Percentiles rank a stretch among this genome's conserved stretches.
Evolutionary conservation across 2,888 invertebrate genomes (phyloP).

Genomic region (Eupeodes luniger): DNA sequence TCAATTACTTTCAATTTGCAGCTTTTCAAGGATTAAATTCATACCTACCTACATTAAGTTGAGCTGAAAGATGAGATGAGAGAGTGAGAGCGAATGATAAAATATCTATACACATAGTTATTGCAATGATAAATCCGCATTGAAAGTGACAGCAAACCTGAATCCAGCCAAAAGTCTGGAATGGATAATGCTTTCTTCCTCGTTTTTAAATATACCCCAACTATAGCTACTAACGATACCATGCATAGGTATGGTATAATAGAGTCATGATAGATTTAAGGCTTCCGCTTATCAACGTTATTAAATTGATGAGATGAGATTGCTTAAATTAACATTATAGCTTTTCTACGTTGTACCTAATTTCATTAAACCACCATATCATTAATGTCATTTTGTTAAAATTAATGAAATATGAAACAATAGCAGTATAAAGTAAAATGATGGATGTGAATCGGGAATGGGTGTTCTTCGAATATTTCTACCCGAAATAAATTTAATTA

Average conservation of each 20-base stretch:
- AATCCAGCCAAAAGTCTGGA: conserved; percentile 16
- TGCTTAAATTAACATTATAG: conserved; percentile 52
- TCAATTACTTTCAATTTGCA: conserved; percentile 82
- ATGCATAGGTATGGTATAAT: conserved; percentile 48
- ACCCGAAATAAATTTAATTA: conserved; percentile 55
- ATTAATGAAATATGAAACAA: conserved; percentile 71
- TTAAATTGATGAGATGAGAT: conserved; percentile 55
- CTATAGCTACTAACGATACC: not conserved
- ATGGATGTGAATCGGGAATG: conserved; percentile 51
- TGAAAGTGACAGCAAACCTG: conserved; percentile 63
- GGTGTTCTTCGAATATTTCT: conserved; percentile 33
- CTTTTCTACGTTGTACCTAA: not conserved
- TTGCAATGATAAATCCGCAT: conserved; percentile 63
- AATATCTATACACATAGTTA: conserved; percentile 24
- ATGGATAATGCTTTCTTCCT: conserved; percentile 35
- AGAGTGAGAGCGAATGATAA: conserved; percentile 35
- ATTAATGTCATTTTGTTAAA: conserved; percentile 59
- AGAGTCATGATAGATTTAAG: conserved; percentile 67
- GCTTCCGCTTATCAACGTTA: conserved; percentile 69
- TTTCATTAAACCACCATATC: conserved; percentile 49
- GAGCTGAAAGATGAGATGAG: not conserved
- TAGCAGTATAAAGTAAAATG: conserved; percentile 4
- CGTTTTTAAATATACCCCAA: not conserved
- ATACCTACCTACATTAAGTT: conserved; percentile 64
- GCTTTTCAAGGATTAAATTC: conserved; percentile 78